Evolutionary conservation across 2,113 vertebrate species (phyloP).

Genomic region (Dicrurus megarhynchus): DNA sequence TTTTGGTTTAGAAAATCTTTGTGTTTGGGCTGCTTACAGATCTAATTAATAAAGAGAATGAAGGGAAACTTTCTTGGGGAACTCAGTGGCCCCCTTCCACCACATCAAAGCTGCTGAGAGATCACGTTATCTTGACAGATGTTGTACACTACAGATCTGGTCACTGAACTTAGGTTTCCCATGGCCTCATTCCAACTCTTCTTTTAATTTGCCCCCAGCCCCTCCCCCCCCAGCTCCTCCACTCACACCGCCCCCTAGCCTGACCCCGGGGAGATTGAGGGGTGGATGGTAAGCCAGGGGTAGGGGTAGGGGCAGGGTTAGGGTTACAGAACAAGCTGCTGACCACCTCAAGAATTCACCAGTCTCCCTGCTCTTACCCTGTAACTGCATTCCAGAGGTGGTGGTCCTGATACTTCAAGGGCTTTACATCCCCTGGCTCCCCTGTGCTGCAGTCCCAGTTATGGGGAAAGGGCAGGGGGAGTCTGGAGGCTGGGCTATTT

Average conservation of each 20-base stretch:
- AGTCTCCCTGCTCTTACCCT: not conserved
- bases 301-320: too few relatives aligned
- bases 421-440: not conserved
- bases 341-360: not conserved
- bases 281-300: not conserved
- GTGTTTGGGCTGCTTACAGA: not conserved
- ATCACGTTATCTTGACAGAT: conserved; percentile 18
- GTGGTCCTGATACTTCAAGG: not conserved
- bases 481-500: not conserved
- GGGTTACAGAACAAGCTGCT: not conserved
- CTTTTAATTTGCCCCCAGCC: not conserved
- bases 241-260: too few relatives aligned
- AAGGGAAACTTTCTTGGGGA: not conserved
- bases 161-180: conserved; percentile 36
- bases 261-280: not conserved
- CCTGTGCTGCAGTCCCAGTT: rapidly evolving
- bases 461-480: not conserved
- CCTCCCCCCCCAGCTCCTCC: not conserved
- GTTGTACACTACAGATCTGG: conserved; percentile 18
- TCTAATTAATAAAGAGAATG: not conserved
- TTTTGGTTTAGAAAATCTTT: not conserved
- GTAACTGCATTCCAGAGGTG: not conserved
- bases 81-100: not conserved
- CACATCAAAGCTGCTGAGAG: not conserved
- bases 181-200: conserved; percentile 37